Base-by-base conservation (phyloP, 2,797 vertebrate species). In the Xenopus petersii region DNA sequence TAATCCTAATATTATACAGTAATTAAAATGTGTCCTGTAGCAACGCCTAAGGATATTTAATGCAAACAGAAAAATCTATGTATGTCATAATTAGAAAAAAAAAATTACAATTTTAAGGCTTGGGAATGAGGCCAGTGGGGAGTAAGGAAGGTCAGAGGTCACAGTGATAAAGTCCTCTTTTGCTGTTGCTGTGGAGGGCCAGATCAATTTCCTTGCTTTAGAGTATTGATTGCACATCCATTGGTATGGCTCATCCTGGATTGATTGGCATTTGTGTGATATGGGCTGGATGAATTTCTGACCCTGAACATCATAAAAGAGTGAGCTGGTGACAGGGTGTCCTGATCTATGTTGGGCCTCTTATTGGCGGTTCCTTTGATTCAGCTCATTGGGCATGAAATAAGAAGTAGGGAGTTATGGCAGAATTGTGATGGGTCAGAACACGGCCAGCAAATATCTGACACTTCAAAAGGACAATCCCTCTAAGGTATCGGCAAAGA, bases 161-260 rank as follows among this genome's bases (percentile, higher is more conserved):
- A 86, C 74, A 58, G 86, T 89, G 85, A 87, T 81, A 87, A 90
- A 91, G 93, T 92, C 85, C 88, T 94, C 95, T 67, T 93, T 95
- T 93, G 93, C 64, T 84, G 91, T 94, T 91, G 87, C 86, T 87
- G 88, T 69, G 59, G 91, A 87, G 94, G 91, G 91, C 87, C 87
- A 91, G 87, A 96, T 97, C 95, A 94, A 93, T 96, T 92, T 91
- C 89, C 85, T 88, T 91, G 87, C 92, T 86, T 92, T 89, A 80
- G 85, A 72, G 54, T 87, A 96, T 96, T 85, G 93, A 97, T 95
- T 89, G 73, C 77, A 84, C 73, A 78, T 85, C 85, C 88, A 87
- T 85, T 87, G 88, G 87, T 77, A 82, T 85, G 81, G 83, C 86
- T 83, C 84, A 83, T 85, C 85, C 84, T 84, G 82, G 87, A 85